phyloP scores from a whole-genome alignment of 2,797 vertebrate genomes.

The Sebastes minor region DNA sequence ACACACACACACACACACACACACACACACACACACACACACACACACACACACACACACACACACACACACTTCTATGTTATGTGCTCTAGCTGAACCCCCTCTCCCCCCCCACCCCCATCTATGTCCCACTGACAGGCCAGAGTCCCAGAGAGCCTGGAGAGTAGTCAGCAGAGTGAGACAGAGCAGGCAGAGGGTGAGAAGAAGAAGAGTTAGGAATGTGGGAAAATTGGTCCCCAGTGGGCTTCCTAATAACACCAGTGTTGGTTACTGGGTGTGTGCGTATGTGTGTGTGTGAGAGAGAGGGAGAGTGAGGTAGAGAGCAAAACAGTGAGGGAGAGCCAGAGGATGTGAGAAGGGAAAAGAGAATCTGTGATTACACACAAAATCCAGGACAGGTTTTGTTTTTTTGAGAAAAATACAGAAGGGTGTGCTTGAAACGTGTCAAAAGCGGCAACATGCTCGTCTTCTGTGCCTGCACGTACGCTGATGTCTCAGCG shows the following conservation, averaged over 20 bases:
- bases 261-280: slow-evolving; percentile 33
- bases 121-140: slow-evolving; percentile 62
- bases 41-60: background rate
- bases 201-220: slow-evolving; percentile 40
- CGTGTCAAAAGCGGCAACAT: slow-evolving; percentile 35
- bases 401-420: slow-evolving; percentile 47
- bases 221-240: slow-evolving; percentile 81
- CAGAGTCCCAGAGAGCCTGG: slow-evolving; percentile 51
- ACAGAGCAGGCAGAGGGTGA: slow-evolving; percentile 59
- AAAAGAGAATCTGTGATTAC: slow-evolving; percentile 59
- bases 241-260: slow-evolving; percentile 65
- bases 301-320: slow-evolving; percentile 5
- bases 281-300: background rate
- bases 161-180: slow-evolving; percentile 72
- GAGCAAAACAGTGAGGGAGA: slow-evolving; percentile 25
- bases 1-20: background rate
- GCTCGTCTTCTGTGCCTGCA: slow-evolving; percentile 26
- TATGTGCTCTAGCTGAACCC: slow-evolving; percentile 24
- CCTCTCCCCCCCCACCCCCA: slow-evolving; percentile 8
- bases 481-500: slow-evolving; percentile 3
- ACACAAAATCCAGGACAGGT: slow-evolving; percentile 52
- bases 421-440: slow-evolving; percentile 32
- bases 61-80: slow-evolving; percentile 16
- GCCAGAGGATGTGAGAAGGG: slow-evolving; percentile 46
- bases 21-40: no score